Conservation (phyloP, 2,113 vertebrate genomes). For the Periophthalmus modestus region DNA sequence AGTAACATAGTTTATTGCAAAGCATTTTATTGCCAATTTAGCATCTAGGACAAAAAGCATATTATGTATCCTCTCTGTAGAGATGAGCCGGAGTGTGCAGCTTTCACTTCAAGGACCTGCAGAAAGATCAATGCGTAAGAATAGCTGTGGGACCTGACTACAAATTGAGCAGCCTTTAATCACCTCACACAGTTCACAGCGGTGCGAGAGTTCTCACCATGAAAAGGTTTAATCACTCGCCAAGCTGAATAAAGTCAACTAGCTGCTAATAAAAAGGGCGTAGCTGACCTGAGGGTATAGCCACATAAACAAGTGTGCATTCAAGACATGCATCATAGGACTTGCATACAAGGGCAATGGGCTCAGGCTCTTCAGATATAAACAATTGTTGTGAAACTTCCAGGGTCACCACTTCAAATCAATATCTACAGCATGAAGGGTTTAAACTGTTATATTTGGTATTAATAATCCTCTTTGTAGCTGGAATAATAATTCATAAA, state of each 20-base stretch:
- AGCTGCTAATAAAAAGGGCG: constrained; percentile 57
- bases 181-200: constrained; percentile 65
- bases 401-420: neutral
- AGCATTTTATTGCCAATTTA: neutral
- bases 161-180: constrained; percentile 71
- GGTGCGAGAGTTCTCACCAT: constrained; percentile 62
- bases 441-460: neutral
- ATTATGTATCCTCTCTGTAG: constrained; percentile 23
- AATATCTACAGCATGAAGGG: neutral
- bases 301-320: constrained; percentile 6
- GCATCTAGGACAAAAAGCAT: neutral
- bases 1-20: neutral
- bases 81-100: constrained; percentile 22
- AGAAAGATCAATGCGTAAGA: constrained; percentile 65
- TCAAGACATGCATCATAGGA: constrained; percentile 1
- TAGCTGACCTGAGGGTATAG: constrained; percentile 19
- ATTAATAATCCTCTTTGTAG: neutral
- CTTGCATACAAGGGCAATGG: neutral
- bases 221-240: constrained; percentile 69
- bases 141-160: constrained; percentile 61
- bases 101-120: constrained; percentile 52
- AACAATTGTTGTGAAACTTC: neutral
- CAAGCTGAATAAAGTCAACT: constrained; percentile 62
- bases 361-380: neutral
- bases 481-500: neutral